phyloP scores from a whole-genome alignment of 2,113 vertebrate genomes.

The Paradisaea rubra region DNA sequence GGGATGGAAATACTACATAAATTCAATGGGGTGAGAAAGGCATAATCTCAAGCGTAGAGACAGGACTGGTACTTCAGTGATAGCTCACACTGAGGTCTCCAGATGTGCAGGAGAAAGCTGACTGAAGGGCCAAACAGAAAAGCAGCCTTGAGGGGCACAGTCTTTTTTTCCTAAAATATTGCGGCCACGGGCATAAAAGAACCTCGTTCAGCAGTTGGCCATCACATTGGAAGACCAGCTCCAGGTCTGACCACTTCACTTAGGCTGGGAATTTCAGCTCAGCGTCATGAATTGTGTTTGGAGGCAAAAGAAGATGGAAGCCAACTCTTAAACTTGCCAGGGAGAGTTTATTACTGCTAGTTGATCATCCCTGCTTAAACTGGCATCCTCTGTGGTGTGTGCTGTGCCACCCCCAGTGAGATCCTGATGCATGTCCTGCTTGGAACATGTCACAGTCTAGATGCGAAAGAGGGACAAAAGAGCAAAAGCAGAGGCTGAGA shows the following conservation, averaged over 20 bases:
- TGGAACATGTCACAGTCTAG: background rate
- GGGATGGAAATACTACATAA: background rate
- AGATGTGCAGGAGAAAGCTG: background rate
- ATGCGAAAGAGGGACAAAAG: background rate
- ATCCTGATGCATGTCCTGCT: background rate
- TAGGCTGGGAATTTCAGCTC: background rate
- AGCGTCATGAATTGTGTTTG: background rate
- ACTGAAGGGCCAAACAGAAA: background rate
- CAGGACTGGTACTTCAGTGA: background rate
- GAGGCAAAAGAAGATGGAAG: background rate
- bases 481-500: background rate
- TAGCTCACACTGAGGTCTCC: background rate
- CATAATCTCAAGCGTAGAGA: background rate
- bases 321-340: background rate
- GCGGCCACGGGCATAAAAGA: fast-evolving
- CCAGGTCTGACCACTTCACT: background rate
- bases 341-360: background rate
- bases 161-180: background rate
- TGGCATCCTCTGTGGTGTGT: background rate
- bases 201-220: background rate
- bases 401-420: background rate
- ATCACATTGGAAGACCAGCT: background rate
- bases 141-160: background rate
- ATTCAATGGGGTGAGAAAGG: background rate
- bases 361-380: background rate